Conservation (phyloP, 2,113 vertebrate genomes). For the Vombatus ursinus region DNA sequence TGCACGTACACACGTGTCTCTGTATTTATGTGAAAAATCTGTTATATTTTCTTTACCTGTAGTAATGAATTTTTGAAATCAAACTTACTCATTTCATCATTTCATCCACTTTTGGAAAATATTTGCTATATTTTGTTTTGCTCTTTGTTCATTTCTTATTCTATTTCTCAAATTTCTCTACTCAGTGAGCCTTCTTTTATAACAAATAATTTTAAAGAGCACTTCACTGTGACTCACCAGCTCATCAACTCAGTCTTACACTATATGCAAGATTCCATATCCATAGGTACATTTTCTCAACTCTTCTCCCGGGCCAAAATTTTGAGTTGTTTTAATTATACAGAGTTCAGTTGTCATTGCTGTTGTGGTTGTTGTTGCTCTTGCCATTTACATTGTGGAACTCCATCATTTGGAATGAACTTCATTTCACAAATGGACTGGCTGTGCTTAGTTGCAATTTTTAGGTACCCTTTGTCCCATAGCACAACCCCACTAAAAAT, state of each 20-base stretch:
- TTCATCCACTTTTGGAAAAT: background rate
- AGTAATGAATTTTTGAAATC: background rate
- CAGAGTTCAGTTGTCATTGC: background rate
- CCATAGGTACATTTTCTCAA: background rate
- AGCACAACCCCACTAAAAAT: background rate
- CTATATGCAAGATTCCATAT: background rate
- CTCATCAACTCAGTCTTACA: background rate
- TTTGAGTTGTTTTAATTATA: background rate
- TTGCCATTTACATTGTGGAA: background rate
- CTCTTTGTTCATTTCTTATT: background rate
- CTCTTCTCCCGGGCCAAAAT: background rate
- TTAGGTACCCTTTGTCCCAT: background rate
- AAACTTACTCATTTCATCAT: background rate
- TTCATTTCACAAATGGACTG: background rate
- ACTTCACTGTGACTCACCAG: background rate
- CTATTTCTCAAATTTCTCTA: background rate
- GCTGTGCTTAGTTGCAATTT: background rate
- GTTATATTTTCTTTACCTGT: background rate
- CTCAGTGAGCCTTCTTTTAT: background rate
- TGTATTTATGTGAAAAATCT: background rate
- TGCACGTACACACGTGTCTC: background rate
- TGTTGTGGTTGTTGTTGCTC: background rate
- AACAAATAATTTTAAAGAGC: background rate
- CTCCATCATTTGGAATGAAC: background rate
- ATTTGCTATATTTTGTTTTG: background rate